A percentile compares a stretch with the other conserved stretches of the same genome.
Evolutionary conservation across 1,140 invertebrate species (phyloP).

Genomic region (Leptinotarsa lineolata): DNA sequence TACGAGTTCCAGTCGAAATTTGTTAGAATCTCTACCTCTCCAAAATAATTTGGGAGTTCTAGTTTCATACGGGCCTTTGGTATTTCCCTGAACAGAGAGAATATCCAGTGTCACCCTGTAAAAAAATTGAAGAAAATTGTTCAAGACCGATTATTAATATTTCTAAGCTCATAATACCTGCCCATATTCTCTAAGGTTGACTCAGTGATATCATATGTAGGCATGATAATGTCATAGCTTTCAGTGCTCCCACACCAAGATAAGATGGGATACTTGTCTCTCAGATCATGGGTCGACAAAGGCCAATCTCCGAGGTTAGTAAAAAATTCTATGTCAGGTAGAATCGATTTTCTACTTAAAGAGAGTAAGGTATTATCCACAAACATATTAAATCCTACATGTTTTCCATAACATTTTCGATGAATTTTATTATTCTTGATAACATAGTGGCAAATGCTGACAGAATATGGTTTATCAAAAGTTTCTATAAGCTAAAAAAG

Average conservation of each 20-base stretch:
- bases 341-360: constrained; percentile 75
- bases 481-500: constrained; percentile 47
- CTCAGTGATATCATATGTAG: constrained; percentile 94
- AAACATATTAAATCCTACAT: constrained; percentile 97
- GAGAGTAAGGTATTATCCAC: constrained; percentile 87
- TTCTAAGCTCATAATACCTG: constrained; percentile 61
- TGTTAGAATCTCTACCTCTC: constrained; percentile 87
- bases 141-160: background rate
- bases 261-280: constrained; percentile 78
- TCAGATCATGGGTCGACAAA: constrained; percentile 62
- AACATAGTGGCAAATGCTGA: constrained; percentile 90
- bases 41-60: constrained; percentile 84
- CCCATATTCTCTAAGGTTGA: constrained; percentile 90
- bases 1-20: constrained; percentile 81
- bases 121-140: constrained; percentile 44
- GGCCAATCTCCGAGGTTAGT: constrained; percentile 97
- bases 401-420: constrained; percentile 88
- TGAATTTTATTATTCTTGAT: constrained; percentile 85
- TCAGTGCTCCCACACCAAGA: constrained; percentile 93
- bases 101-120: constrained; percentile 86
- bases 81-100: constrained; percentile 84
- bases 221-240: constrained; percentile 87
- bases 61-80: constrained; percentile 71
- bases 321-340: constrained; percentile 91
- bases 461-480: constrained; percentile 71